phyloP scores from a whole-genome alignment of 2,888 invertebrate species.

The Brenthis ino region DNA sequence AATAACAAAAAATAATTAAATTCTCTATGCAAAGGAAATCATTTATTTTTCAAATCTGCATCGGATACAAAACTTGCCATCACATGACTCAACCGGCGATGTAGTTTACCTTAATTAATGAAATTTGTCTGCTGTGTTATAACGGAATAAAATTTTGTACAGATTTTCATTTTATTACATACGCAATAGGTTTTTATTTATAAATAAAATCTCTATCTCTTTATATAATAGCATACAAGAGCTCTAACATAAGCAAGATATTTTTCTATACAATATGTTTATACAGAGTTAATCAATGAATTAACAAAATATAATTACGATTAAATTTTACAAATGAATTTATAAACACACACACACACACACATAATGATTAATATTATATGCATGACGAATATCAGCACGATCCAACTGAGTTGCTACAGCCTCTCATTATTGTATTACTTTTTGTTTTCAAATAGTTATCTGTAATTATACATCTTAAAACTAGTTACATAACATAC shows the following conservation, averaged over 20 bases:
- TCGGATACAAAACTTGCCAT: background rate
- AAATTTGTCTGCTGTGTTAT: constrained; percentile 24
- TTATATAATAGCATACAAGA: no score
- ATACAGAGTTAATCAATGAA: no score
- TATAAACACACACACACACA: no score
- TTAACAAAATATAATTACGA: no score
- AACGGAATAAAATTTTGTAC: constrained; percentile 8
- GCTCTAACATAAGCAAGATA: no score
- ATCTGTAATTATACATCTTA: constrained; percentile 9
- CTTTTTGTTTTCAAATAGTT: constrained; percentile 20
- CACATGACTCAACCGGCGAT: constrained; percentile 37
- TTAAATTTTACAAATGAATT: no score
- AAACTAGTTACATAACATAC: constrained; percentile 25
- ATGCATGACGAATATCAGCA: background rate
- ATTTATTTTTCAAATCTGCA: constrained; percentile 8
- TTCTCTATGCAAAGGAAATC: background rate
- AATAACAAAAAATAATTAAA: background rate
- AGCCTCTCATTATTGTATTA: constrained; percentile 9
- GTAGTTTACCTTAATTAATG: constrained; percentile 25
- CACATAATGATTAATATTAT: background rate
- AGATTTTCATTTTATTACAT: no score
- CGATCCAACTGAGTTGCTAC: background rate
- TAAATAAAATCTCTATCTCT: no score
- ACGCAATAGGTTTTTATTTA: no score
- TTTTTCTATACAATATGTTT: no score